A percentile compares a stretch with the other conserved stretches of the same genome.
Conservation (phyloP, 2,113 vertebrate species). For the Crotalus tigris region DNA sequence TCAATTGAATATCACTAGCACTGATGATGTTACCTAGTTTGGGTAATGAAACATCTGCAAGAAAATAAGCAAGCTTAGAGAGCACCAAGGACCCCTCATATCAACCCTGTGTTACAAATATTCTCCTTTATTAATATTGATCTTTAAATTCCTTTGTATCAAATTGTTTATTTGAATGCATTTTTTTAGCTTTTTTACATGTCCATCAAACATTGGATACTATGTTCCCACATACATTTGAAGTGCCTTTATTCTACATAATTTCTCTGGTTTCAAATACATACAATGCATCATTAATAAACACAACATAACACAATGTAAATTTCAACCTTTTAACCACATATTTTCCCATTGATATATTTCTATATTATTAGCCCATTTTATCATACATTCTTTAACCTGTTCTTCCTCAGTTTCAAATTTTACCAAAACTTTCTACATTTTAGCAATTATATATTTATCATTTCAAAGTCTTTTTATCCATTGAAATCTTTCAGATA, state of each 20-base stretch:
- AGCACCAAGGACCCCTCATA: no score
- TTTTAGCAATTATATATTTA: background rate
- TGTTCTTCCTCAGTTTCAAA: background rate
- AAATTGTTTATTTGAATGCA: background rate
- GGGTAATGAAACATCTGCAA: no score
- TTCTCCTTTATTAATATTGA: background rate
- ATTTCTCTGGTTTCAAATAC: background rate
- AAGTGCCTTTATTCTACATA: background rate
- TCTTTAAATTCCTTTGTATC: background rate
- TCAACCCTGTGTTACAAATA: no score
- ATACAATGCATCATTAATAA: background rate
- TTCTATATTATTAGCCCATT: background rate
- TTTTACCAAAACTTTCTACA: background rate
- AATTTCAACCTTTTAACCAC: background rate
- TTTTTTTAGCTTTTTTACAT: background rate
- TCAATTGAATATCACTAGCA: background rate
- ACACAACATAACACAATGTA: background rate
- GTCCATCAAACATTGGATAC: background rate
- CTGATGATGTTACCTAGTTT: no score
- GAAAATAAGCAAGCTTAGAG: no score
- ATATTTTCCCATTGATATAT: background rate
- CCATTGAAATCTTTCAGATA: background rate
- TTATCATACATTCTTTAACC: background rate
- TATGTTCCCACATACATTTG: background rate
- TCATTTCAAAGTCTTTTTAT: background rate